These are phyloP conservation scores for Tachina fera DNA, from an alignment of 2,888 invertebrate species.

Conservation along the genomic window DNA sequence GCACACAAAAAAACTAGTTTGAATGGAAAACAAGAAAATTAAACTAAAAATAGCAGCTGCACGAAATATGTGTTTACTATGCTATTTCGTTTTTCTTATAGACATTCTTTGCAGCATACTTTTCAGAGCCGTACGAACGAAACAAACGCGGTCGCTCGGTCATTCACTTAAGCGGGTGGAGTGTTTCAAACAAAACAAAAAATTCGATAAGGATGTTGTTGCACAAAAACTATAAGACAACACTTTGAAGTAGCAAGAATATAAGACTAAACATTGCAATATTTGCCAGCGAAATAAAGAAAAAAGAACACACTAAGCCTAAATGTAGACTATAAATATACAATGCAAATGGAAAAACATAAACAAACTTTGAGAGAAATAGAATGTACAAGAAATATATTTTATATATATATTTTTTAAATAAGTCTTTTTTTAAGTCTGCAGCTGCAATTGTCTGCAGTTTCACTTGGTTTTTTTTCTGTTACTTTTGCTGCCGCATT, in stretches of 20 bases:
- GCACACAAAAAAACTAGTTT: neutral
- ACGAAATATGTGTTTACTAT: constrained; percentile 30
- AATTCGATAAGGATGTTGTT: neutral
- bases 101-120: constrained; percentile 40
- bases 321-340: constrained; percentile 28
- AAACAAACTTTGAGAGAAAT: constrained; percentile 16
- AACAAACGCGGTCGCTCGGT: constrained; percentile 6
- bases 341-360: neutral
- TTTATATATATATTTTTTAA: neutral
- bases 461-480: neutral
- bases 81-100: neutral
- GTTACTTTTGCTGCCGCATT: neutral
- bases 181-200: neutral
- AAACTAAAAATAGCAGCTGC: constrained; percentile 19
- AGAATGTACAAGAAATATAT: constrained; percentile 1
- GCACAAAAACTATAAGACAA: neutral
- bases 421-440: constrained; percentile 1
- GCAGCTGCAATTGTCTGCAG: constrained; percentile 10
- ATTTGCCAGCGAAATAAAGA: neutral
- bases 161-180: constrained; percentile 36
- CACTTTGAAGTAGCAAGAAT: constrained; percentile 17
- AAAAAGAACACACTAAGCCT: constrained; percentile 12
- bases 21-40: constrained; percentile 21
- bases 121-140: constrained; percentile 1
- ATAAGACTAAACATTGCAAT: neutral